Evolutionary conservation across 2,113 vertebrate genomes (phyloP).

Genomic region (Nothobranchius furzeri): DNA sequence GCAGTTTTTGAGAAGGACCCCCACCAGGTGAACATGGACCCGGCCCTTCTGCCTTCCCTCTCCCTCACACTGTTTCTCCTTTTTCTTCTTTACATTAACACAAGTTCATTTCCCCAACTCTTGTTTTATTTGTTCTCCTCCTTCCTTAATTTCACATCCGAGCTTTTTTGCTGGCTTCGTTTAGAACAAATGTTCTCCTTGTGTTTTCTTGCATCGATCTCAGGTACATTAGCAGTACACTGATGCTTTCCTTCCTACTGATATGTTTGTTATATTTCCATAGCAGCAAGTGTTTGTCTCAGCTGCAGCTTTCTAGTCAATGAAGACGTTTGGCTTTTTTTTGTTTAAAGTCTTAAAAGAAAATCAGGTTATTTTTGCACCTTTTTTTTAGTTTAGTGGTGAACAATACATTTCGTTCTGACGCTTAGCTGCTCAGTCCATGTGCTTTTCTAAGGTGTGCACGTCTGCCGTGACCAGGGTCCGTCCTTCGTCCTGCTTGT

Average conservation of each 20-base stretch:
- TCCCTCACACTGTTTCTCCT: constrained; percentile 18
- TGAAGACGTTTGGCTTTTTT: background rate
- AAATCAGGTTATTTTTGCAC: too few relatives aligned
- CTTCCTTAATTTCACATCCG: constrained; percentile 21
- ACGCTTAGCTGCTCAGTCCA: constrained; percentile 29
- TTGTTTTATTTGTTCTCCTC: constrained; percentile 26
- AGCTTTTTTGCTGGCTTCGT: constrained; percentile 44
- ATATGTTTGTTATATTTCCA: constrained; percentile 3
- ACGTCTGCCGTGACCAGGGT: constrained; percentile 36
- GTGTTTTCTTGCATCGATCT: constrained; percentile 3
- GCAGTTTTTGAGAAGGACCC: constrained; percentile 49
- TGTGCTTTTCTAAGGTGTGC: constrained; percentile 67
- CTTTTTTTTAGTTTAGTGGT: background rate
- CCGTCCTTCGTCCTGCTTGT: constrained; percentile 52
- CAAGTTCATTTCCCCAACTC: constrained; percentile 26
- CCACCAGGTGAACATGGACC: constrained; percentile 47
- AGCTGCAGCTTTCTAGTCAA: constrained; percentile 2
- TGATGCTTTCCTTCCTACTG: constrained; percentile 1
- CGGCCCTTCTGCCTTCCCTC: constrained; percentile 32
- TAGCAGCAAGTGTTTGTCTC: background rate
- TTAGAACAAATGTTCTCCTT: constrained; percentile 13
- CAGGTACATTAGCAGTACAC: background rate
- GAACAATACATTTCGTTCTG: background rate
- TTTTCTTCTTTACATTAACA: constrained; percentile 23
- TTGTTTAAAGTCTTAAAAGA: too few relatives aligned